Percentiles rank a stretch among this genome's conserved stretches.
Conservation (phyloP, 2,888 invertebrate genomes). For the Dicycla oo region DNA sequence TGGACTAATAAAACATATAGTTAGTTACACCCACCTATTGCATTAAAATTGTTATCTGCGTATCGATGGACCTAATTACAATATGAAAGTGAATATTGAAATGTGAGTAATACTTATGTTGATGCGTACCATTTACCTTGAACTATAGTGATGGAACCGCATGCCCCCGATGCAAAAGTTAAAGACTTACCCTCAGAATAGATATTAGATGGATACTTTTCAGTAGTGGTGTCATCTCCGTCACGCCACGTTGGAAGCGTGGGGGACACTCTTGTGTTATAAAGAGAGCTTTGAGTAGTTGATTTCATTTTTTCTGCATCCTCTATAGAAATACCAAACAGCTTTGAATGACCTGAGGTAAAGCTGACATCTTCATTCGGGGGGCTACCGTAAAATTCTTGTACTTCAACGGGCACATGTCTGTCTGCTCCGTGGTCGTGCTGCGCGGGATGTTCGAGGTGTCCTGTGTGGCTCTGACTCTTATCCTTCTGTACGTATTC, state of each 20-base stretch:
- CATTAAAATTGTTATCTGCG: constrained; percentile 14
- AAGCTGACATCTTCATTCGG: constrained; percentile 78
- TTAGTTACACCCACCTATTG: constrained; percentile 46
- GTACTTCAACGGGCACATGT: constrained; percentile 70
- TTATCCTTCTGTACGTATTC: constrained; percentile 54
- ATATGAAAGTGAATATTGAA: constrained; percentile 22
- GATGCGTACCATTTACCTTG: constrained; percentile 36
- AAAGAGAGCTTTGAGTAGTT: constrained; percentile 87
- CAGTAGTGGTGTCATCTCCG: constrained; percentile 82
- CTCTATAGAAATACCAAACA: constrained; percentile 91
- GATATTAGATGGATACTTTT: constrained; percentile 83
- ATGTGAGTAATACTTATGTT: constrained; percentile 22
- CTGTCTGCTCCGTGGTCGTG: constrained; percentile 57
- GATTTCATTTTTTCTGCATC: constrained; percentile 89
- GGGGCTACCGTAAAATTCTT: constrained; percentile 72
- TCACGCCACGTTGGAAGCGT: constrained; percentile 90
- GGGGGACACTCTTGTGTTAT: constrained; percentile 91
- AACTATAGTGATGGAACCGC: constrained; percentile 58
- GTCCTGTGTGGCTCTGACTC: constrained; percentile 29
- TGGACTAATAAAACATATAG: not conserved
- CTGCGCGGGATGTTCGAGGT: not conserved
- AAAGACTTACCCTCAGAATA: constrained; percentile 84
- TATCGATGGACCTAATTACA: not conserved
- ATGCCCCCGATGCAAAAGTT: constrained; percentile 64
- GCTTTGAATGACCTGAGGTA: constrained; percentile 91